Percentiles rank a stretch among this genome's conserved stretches.
These are phyloP conservation scores for Netelia fuscicornis DNA, from an alignment of 2,888 invertebrate genomes.

Conservation along the genomic window DNA sequence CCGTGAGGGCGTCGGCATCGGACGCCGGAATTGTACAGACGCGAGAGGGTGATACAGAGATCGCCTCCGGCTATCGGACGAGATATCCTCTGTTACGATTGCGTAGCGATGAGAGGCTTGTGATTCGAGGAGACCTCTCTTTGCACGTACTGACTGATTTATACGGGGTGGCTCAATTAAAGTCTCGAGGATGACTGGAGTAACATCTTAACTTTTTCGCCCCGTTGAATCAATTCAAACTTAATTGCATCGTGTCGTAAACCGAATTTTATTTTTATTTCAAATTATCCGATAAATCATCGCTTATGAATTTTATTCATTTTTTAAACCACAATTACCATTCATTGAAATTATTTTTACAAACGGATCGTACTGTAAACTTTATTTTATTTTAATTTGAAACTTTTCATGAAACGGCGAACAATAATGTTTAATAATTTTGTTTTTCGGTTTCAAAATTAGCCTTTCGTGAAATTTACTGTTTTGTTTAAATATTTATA, in stretches of 20 bases:
- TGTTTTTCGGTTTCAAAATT: no score
- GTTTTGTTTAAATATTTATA: no score
- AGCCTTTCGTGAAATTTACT: background rate
- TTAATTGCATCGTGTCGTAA: no score
- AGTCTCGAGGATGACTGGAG: background rate
- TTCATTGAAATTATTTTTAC: no score
- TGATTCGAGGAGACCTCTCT: background rate
- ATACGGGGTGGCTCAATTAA: background rate
- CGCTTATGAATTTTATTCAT: background rate
- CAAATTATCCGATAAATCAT: background rate
- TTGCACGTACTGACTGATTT: background rate
- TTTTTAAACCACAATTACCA: background rate
- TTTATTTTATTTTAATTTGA: no score
- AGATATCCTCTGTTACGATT: slow-evolving; percentile 11
- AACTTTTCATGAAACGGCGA: no score
- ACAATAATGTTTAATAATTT: no score
- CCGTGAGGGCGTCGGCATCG: background rate
- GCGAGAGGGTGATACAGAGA: slow-evolving; percentile 20
- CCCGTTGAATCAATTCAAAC: no score
- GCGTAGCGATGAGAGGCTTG: background rate
- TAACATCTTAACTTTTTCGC: background rate
- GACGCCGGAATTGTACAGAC: background rate
- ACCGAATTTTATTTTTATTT: no score
- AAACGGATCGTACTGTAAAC: no score
- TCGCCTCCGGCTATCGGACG: slow-evolving; percentile 4